These are phyloP conservation scores for Pteronotus mesoamericanus DNA, from an alignment of 2,797 vertebrate species.

Conservation along the genomic window DNA sequence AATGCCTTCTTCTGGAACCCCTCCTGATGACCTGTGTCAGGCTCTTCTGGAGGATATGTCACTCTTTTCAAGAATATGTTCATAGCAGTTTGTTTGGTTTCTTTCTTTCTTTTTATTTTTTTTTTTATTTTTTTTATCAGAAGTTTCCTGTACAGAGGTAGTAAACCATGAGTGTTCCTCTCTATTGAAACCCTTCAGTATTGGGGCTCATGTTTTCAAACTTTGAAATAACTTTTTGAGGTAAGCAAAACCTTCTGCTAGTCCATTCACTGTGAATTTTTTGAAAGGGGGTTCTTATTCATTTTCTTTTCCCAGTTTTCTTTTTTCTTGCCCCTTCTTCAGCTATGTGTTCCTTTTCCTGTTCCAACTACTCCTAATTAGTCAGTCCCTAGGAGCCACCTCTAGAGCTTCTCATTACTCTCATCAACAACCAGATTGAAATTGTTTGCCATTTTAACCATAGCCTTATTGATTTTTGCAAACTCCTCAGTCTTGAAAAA, in stretches of 20 bases:
- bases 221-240: background rate
- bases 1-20: background rate
- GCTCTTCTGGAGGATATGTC: background rate
- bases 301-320: background rate
- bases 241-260: background rate
- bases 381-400: background rate
- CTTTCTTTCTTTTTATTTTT: background rate
- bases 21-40: background rate
- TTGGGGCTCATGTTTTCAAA: background rate
- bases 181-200: background rate
- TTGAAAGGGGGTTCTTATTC: background rate
- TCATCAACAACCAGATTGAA: background rate
- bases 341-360: background rate
- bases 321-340: background rate
- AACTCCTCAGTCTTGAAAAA: background rate
- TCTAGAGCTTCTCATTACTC: background rate
- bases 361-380: background rate
- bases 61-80: background rate
- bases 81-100: background rate
- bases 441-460: background rate
- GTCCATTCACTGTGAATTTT: background rate
- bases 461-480: background rate
- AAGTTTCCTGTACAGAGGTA: background rate
- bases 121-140: background rate
- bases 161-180: background rate